Conservation (phyloP, 2,797 vertebrate species). For the Cryptoprocta ferox region DNA sequence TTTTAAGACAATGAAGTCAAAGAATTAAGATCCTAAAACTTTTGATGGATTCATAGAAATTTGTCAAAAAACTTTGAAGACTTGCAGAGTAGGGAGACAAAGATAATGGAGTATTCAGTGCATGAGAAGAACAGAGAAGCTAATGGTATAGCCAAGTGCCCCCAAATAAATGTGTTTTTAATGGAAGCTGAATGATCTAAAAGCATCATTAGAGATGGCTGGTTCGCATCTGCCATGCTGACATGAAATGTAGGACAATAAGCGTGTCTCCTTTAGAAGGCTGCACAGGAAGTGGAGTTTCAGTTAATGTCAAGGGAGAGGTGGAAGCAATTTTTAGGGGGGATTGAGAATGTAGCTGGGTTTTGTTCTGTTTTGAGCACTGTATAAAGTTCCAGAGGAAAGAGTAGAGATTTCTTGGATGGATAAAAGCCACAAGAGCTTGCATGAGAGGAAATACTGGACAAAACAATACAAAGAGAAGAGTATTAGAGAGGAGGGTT, state of each 20-base stretch:
- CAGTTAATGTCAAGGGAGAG: background rate
- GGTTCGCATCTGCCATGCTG: background rate
- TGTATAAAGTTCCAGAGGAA: background rate
- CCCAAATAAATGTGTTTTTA: background rate
- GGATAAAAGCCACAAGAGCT: background rate
- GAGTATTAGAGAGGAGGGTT: background rate
- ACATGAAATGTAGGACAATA: background rate
- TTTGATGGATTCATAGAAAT: background rate
- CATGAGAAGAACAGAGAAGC: background rate
- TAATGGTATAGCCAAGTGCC: background rate
- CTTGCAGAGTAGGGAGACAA: background rate
- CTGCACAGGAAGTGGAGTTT: background rate
- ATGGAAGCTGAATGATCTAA: background rate
- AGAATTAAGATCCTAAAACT: background rate
- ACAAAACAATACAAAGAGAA: background rate
- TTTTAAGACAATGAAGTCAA: background rate
- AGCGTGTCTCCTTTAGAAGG: background rate
- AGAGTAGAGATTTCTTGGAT: background rate
- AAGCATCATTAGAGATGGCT: background rate
- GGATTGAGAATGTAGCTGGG: background rate
- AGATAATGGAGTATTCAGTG: background rate
- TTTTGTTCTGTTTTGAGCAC: background rate
- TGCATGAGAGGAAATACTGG: background rate
- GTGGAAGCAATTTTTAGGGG: background rate
- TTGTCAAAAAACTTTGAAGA: background rate